Evolutionary conservation across 2,113 vertebrate species (phyloP).

Genomic region (Chaetorhynchus papuensis): DNA sequence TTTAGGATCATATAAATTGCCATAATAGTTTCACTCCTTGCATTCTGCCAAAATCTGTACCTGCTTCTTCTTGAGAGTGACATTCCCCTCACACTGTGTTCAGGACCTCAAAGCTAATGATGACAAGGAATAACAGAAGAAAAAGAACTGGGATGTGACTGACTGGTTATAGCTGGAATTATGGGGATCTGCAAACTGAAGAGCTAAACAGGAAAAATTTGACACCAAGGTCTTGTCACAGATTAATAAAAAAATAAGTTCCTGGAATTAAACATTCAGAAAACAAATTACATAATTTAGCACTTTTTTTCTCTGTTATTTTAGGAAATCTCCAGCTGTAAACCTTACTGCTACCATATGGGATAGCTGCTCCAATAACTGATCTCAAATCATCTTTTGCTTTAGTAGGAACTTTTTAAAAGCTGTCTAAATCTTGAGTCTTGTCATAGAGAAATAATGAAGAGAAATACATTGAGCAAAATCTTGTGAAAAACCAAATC

Average conservation of each 20-base stretch:
- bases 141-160: background rate
- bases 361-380: background rate
- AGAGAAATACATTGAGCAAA: background rate
- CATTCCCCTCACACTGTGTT: background rate
- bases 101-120: background rate
- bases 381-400: background rate
- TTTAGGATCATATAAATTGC: background rate
- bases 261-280: background rate
- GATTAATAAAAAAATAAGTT: background rate
- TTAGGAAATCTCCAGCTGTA: background rate
- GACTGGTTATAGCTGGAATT: background rate
- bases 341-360: background rate
- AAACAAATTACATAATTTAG: background rate
- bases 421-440: background rate
- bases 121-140: background rate
- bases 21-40: background rate
- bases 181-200: background rate
- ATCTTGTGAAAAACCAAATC: background rate
- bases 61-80: background rate
- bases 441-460: background rate
- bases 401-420: background rate
- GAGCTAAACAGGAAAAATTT: background rate
- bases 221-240: background rate
- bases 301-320: background rate
- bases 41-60: background rate